Base-by-base conservation (phyloP, 2,113 vertebrate genomes). In the Malurus melanocephalus region DNA sequence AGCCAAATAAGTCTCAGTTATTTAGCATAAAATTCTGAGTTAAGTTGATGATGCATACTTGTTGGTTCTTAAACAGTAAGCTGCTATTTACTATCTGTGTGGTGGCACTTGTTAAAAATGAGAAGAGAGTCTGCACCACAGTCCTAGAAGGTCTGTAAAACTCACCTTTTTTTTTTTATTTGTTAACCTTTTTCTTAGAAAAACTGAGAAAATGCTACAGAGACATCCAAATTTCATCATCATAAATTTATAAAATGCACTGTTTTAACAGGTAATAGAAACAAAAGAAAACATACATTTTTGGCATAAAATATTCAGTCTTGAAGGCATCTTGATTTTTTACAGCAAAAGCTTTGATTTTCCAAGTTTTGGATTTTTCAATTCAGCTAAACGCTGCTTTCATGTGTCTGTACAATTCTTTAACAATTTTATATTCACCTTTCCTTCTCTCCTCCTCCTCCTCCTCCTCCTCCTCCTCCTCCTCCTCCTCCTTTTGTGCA, bases 31-130 rank as follows among this genome's bases (percentile, higher is more conserved):
- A 80, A 57, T 8, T 92, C 23, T 78, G 45, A 56, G 12, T 73
- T 65, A 62, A 88, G 53, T 18, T 88, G 69, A 60, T 80, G 28
- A 11, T 62, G 42, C 52, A 35, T 91, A 81, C 40, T 68, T 51
- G 35, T 82, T 94, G 79, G 24, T 93, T 87, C 73, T 89, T 90
- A 87, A 91, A 82, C 73, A 65, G 18, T n/a, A 40, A 79, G 51
- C 40, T 74, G 5, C 45, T 75, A 16, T 80, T 68, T 76, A n/a
- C 79, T 51, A 73, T 65, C 43, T 91, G 7, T 57, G 43, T 84
- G 67, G 66, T 85, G 79, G 35, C 32, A 72, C 35, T 80, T 0
- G 1, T 88, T 88, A 42, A 87, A 89, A 85, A 89, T 88, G 33
- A 82, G 74, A 48, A n/a, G 46, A 69, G 8, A 6, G 35, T 43